Evolutionary conservation across 2,797 vertebrate genomes (phyloP).

Genomic region (Petrocephalus sullivani): DNA sequence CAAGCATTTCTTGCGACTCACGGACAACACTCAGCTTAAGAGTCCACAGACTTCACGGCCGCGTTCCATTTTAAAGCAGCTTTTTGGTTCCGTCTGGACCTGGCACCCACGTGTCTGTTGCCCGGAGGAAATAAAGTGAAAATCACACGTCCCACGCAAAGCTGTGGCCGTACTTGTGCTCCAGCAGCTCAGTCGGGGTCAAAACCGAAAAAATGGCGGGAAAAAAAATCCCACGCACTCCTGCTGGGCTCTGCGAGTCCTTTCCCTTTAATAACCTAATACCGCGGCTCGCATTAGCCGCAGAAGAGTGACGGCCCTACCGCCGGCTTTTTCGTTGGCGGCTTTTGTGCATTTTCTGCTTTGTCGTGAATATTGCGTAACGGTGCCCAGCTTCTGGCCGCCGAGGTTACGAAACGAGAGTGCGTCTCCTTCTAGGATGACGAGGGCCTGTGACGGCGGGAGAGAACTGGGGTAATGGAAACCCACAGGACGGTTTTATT

Average conservation of each 20-base stretch:
- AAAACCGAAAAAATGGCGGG: background rate
- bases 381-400: background rate
- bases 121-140: background rate
- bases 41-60: background rate
- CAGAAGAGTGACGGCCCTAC: background rate
- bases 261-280: background rate
- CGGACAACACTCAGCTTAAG: background rate
- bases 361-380: constrained; percentile 12
- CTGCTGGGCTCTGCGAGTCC: background rate
- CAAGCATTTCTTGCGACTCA: background rate
- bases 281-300: background rate
- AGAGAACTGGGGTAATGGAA: background rate
- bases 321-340: background rate
- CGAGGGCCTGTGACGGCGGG: background rate
- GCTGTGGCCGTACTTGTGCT: background rate
- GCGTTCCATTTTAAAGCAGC: background rate
- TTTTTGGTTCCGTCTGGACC: background rate
- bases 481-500: background rate
- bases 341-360: background rate
- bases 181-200: background rate
- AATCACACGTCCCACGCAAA: background rate
- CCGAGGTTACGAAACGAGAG: background rate
- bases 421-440: constrained; percentile 11
- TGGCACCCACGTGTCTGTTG: background rate
- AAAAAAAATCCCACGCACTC: background rate